Conservation (phyloP, 2,888 invertebrate genomes). For the Calameuta pallipes region DNA sequence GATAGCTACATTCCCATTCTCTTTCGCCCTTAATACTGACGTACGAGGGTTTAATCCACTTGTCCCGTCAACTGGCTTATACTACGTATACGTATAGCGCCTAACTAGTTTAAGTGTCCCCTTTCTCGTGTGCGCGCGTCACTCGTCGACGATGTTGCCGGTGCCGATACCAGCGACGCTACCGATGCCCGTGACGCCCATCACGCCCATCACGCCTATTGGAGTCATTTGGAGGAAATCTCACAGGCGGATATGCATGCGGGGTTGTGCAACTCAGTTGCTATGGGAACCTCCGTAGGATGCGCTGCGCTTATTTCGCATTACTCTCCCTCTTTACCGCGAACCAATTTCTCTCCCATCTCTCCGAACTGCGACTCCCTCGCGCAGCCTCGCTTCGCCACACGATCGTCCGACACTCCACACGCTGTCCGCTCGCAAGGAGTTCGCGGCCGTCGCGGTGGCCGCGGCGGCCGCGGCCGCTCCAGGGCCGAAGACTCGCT, state of each 20-base stretch:
- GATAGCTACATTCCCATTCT: slow-evolving; percentile 3
- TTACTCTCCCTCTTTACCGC: background rate
- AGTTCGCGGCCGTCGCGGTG: too few relatives aligned
- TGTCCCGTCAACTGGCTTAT: slow-evolving; percentile 22
- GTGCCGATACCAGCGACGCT: too few relatives aligned
- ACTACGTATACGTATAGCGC: slow-evolving; percentile 4
- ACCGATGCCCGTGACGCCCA: too few relatives aligned
- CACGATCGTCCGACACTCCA: too few relatives aligned
- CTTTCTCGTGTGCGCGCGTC: slow-evolving; percentile 1
- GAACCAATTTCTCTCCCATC: background rate
- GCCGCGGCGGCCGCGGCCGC: too few relatives aligned
- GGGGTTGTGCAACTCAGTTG: slow-evolving; percentile 9
- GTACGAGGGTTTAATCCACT: slow-evolving; percentile 18
- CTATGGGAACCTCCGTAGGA: slow-evolving; percentile 12
- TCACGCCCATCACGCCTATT: too few relatives aligned
- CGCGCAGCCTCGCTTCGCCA: too few relatives aligned
- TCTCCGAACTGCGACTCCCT: too few relatives aligned
- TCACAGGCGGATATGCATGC: background rate
- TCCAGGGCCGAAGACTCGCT: too few relatives aligned
- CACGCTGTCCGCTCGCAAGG: too few relatives aligned
- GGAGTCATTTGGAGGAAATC: background rate
- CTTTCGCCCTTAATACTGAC: slow-evolving; percentile 17
- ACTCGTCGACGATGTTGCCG: too few relatives aligned
- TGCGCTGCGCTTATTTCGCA: background rate
- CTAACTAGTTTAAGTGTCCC: slow-evolving; percentile 22